A percentile compares a stretch with the other conserved stretches of the same genome.
phyloP scores from a whole-genome alignment of 2,113 vertebrate genomes.

The Platanista minor region DNA sequence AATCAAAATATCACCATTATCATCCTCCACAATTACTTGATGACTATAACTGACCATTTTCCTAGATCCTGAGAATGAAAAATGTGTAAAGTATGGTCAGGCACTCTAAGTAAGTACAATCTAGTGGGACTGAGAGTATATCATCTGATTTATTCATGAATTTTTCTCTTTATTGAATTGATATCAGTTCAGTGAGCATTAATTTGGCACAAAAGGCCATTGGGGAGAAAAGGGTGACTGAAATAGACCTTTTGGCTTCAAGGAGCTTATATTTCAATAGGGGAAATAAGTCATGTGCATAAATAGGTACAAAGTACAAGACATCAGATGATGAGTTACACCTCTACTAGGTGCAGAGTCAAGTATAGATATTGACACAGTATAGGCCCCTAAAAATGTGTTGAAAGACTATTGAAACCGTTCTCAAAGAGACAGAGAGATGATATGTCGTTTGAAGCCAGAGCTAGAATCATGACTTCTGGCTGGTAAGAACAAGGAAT shows the following conservation, averaged over 20 bases:
- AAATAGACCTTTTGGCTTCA: not conserved
- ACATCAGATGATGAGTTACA: not conserved
- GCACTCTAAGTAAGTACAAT: not conserved
- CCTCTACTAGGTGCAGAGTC: not conserved
- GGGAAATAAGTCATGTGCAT: not conserved
- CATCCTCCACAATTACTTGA: not conserved
- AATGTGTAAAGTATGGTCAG: not conserved
- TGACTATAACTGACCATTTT: not conserved
- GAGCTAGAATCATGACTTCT: not conserved
- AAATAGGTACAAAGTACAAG: not conserved
- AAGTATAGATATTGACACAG: not conserved
- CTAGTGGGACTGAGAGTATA: not conserved
- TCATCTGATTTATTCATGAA: not conserved
- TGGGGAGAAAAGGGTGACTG: not conserved
- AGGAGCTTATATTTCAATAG: not conserved
- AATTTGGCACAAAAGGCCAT: not conserved
- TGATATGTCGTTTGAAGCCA: not conserved
- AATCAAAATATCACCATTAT: not conserved
- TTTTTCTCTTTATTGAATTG: not conserved
- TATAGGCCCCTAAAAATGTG: not conserved
- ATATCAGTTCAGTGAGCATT: not conserved
- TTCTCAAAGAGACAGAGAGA: not conserved
- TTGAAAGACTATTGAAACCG: not conserved
- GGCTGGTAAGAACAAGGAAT: not conserved
- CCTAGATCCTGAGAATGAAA: not conserved